Evolutionary conservation across 2,888 invertebrate species (phyloP).

Genomic region (Pecten maximus): DNA sequence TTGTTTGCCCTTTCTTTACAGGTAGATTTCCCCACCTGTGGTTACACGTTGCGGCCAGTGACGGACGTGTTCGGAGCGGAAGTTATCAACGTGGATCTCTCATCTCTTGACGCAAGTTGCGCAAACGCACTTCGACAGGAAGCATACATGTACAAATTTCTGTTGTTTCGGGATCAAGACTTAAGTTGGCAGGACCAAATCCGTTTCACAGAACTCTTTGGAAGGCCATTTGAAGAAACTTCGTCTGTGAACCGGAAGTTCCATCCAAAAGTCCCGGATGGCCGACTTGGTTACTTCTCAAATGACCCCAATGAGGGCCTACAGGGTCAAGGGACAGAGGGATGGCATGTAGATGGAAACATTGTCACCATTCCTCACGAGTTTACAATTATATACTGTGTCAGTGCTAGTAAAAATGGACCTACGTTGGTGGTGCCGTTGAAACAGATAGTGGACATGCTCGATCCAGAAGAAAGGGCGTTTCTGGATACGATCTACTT

Average conservation of each 20-base stretch:
- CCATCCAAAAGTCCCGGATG: slow-evolving; percentile 49
- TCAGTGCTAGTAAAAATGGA: slow-evolving; percentile 50
- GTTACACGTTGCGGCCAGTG: slow-evolving; percentile 47
- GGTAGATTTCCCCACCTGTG: slow-evolving; percentile 24
- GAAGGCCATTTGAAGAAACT: slow-evolving; percentile 47
- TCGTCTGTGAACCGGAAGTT: slow-evolving; percentile 48
- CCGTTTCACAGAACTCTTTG: slow-evolving; percentile 47
- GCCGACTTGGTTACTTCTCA: slow-evolving; percentile 51
- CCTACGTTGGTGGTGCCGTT: slow-evolving; percentile 55
- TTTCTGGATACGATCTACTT: slow-evolving; percentile 52
- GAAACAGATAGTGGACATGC: slow-evolving; percentile 55
- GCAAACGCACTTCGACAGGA: slow-evolving; percentile 49
- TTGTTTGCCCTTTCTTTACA: neutral
- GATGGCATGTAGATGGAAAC: slow-evolving; percentile 58
- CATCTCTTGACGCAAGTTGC: slow-evolving; percentile 45
- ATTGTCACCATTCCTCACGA: slow-evolving; percentile 46
- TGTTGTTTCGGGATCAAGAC: slow-evolving; percentile 49
- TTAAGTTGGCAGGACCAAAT: slow-evolving; percentile 52
- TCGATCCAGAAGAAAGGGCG: slow-evolving; percentile 41
- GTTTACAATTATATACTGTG: slow-evolving; percentile 55
- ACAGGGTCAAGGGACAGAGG: slow-evolving; percentile 48
- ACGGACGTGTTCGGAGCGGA: slow-evolving; percentile 49
- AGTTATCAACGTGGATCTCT: slow-evolving; percentile 43
- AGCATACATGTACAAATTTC: slow-evolving; percentile 54
- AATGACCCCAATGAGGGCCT: slow-evolving; percentile 51